phyloP scores from a whole-genome alignment of 2,888 invertebrate species.

The Tipula unca region DNA sequence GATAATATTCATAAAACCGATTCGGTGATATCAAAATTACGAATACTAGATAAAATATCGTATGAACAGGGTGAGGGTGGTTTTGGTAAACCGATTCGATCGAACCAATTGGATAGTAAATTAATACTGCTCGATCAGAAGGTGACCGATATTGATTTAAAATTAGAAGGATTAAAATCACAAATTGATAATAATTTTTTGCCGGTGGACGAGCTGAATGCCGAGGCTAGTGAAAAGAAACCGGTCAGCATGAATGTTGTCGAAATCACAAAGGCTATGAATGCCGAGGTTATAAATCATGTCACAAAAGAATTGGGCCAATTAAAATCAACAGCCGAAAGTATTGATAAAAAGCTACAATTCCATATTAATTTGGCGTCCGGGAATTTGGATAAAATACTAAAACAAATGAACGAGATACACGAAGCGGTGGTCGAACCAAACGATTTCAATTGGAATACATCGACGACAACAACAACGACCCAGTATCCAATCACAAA shows the following conservation, averaged over 20 bases:
- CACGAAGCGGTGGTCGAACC: slow-evolving; percentile 77
- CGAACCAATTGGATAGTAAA: slow-evolving; percentile 52
- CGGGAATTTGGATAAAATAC: slow-evolving; percentile 69
- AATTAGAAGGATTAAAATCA: slow-evolving; percentile 67
- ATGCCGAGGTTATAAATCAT: slow-evolving; percentile 69
- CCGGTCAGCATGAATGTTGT: slow-evolving; percentile 74
- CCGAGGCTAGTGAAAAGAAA: slow-evolving; percentile 80
- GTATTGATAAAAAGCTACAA: slow-evolving; percentile 72
- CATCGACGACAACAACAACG: slow-evolving; percentile 42
- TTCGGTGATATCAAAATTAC: slow-evolving; percentile 67
- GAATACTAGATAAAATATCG: slow-evolving; percentile 68
- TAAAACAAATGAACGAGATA: slow-evolving; percentile 71
- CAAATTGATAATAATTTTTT: slow-evolving; percentile 76
- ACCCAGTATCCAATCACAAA: slow-evolving; percentile 51
- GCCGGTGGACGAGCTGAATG: slow-evolving; percentile 74
- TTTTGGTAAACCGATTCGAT: slow-evolving; percentile 28
- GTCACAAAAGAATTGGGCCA: slow-evolving; percentile 74
- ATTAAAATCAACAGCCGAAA: slow-evolving; percentile 65
- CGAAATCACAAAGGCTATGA: slow-evolving; percentile 76
- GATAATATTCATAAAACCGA: slow-evolving; percentile 81
- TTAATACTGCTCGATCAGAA: slow-evolving; percentile 70
- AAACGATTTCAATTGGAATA: slow-evolving; percentile 40
- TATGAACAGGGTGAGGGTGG: slow-evolving; percentile 42
- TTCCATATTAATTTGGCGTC: slow-evolving; percentile 77
- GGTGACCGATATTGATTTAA: slow-evolving; percentile 73